Base-by-base conservation (phyloP, 2,888 invertebrate genomes). In the Cinara cedri region DNA sequence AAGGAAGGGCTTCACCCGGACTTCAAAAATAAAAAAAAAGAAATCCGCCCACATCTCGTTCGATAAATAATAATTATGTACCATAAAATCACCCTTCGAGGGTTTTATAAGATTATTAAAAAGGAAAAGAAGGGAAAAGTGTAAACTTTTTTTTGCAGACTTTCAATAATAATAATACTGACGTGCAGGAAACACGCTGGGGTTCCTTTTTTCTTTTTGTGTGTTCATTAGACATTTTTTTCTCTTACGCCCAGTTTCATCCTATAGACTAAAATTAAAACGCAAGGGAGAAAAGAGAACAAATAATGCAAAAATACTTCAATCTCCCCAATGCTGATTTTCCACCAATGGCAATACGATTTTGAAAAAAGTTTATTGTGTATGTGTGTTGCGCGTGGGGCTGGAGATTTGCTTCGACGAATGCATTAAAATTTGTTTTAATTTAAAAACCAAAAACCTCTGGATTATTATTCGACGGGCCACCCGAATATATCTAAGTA, bases 21-120 rank as follows among this genome's bases (percentile, higher is more conserved):
- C 34, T 19, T 3, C 49, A 49, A 72, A 72, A 72, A 49, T 26
- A 51, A 49, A 13, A 60, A 44, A 72, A 21, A 70, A 55, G 26
- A 62, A 72, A 62, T 60, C 34, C 62, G 63, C 63, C 63, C 54
- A 42, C 63, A 24, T 51, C 51, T 63, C 74, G 3, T 74, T 63
- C 51, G 54, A 74, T 63, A 74, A 74, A 74, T 74, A 65, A 74
- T 74, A 54, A 74, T 74, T 74, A 74, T 74, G 74, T 74, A 74
- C 49, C 74, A 42, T 65, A 54, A 74, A 74, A 74, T 74, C 74
- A 54, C 74, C 63, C 63, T 63, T 42, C 42, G 63, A 42, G 51
- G 42, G 74, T 51, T 51, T 74, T 74, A 74, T 74, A 63, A 74
- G 74, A 74, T 74, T 63, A 74, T 74, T 63, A 74, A 74, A 74